Evolutionary conservation across 2,113 vertebrate species (phyloP).

Genomic region (Narcine bancroftii): DNA sequence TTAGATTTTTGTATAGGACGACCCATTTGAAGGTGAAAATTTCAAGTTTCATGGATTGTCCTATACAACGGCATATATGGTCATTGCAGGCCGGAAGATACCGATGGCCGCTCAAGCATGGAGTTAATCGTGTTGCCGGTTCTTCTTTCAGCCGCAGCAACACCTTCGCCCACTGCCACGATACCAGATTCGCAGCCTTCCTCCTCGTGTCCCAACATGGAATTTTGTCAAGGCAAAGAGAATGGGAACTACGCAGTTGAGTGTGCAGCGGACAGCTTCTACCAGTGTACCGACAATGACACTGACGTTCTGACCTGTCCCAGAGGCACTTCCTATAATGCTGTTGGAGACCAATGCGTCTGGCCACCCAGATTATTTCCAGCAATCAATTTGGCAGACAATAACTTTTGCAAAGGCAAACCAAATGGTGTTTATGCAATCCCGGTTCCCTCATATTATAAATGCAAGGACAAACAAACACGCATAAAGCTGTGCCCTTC

Average conservation of each 20-base stretch:
- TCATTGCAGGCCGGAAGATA: too few relatives aligned
- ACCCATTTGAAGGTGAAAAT: too few relatives aligned
- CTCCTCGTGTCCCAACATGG: neutral
- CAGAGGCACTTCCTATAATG: neutral
- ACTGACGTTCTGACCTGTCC: neutral
- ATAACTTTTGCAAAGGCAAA: neutral
- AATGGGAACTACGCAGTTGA: neutral
- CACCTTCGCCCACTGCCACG: neutral
- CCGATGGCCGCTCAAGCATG: neutral
- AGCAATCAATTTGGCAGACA: neutral
- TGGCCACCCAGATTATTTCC: conserved; percentile 18
- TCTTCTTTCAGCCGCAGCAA: neutral
- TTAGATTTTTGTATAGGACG: too few relatives aligned
- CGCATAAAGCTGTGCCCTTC: neutral
- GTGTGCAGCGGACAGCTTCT: conserved; percentile 14
- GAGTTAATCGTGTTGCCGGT: neutral
- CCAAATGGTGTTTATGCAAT: neutral
- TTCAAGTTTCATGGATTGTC: too few relatives aligned
- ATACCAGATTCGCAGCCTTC: neutral
- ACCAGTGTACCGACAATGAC: neutral
- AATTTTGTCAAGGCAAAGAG: neutral
- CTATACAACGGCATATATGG: too few relatives aligned
- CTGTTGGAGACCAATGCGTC: neutral
- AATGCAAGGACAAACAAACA: neutral
- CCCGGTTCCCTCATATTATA: neutral